Evolutionary conservation across 1,140 invertebrate genomes (phyloP).

Genomic region (Psilanteris sp.): DNA sequence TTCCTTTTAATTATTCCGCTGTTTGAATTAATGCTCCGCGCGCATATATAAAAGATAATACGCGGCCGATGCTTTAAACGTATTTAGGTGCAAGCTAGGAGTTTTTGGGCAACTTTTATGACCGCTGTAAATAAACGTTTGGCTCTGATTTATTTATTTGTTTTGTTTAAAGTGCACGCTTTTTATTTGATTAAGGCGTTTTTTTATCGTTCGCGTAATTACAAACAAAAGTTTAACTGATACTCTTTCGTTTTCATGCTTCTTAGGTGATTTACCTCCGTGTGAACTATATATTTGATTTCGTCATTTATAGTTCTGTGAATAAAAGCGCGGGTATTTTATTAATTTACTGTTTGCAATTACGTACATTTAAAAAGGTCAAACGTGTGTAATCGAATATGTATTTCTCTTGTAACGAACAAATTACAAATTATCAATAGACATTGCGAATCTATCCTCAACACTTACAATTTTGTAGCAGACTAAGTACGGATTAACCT

Average conservation of each 20-base stretch:
- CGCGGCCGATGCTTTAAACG: conserved; percentile 10
- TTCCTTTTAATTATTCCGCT: conserved; percentile 51
- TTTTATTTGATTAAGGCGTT: conserved; percentile 37
- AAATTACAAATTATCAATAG: no score
- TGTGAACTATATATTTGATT: no score
- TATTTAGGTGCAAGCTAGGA: conserved; percentile 16
- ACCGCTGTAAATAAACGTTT: conserved; percentile 42
- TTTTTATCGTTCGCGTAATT: conserved; percentile 32
- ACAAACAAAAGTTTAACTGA: not conserved
- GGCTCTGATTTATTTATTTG: conserved; percentile 39
- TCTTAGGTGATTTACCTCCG: no score
- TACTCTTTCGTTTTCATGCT: not conserved
- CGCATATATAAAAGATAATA: conserved; percentile 47
- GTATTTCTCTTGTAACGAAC: no score
- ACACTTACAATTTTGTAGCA: no score
- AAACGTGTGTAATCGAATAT: no score
- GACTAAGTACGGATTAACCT: no score
- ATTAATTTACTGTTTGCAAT: no score
- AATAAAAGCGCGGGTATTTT: no score
- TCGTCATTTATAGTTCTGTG: no score
- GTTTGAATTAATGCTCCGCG: conserved; percentile 39
- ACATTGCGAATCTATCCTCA: no score
- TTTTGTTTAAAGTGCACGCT: conserved; percentile 20
- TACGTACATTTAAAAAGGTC: no score
- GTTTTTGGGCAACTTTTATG: conserved; percentile 37